These are phyloP conservation scores for Coreoperca whiteheadi DNA, from an alignment of 2,113 vertebrate species.

Conservation along the genomic window DNA sequence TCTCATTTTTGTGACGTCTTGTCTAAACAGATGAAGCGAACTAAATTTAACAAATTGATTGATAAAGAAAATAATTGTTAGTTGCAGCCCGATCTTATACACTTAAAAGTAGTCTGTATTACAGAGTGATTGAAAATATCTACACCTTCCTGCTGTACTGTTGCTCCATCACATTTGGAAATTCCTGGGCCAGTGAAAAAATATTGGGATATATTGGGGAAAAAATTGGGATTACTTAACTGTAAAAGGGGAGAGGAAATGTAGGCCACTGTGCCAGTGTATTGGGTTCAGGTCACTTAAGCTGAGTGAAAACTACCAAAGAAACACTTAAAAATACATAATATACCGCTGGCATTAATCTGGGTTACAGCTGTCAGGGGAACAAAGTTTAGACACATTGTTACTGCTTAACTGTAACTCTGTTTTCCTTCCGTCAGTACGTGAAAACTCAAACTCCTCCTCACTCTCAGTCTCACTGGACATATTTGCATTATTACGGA, in stretches of 20 bases:
- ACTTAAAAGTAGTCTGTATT: not conserved
- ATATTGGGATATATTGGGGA: too few relatives aligned
- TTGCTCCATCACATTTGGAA: constrained; percentile 5
- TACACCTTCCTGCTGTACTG: not conserved
- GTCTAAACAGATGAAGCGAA: not conserved
- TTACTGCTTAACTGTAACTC: constrained; percentile 30
- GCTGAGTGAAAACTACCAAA: constrained; percentile 47
- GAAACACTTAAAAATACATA: constrained; percentile 33
- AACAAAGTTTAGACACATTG: constrained; percentile 35
- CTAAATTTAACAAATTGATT: not conserved
- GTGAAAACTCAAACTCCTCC: constrained; percentile 32
- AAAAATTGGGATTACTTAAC: not conserved
- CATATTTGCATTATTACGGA: constrained; percentile 53
- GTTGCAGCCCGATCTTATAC: not conserved
- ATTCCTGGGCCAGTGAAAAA: constrained; percentile 4
- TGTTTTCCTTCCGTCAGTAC: constrained; percentile 36
- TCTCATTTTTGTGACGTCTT: not conserved
- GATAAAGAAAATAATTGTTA: not conserved
- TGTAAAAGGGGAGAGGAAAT: constrained; percentile 30
- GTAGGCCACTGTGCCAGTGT: constrained; percentile 26
- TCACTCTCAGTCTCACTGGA: constrained; percentile 43
- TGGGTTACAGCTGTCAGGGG: constrained; percentile 48
- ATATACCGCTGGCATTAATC: constrained; percentile 38
- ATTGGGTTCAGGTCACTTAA: constrained; percentile 9
- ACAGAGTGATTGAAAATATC: not conserved